phyloP scores from a whole-genome alignment of 2,113 vertebrate genomes.

The Aix galericulata region DNA sequence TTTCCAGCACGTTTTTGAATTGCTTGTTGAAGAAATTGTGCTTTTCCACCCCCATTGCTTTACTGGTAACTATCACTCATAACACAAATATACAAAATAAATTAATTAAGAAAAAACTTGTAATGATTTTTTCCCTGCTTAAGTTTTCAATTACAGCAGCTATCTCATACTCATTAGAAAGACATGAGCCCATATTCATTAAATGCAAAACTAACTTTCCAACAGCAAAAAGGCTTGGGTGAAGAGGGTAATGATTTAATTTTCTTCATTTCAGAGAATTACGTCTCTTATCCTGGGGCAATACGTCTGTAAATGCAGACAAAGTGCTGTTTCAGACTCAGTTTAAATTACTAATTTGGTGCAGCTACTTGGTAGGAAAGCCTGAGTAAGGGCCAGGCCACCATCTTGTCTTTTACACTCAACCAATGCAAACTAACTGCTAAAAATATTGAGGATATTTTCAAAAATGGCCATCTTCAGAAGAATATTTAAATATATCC shows the following conservation, averaged over 20 bases:
- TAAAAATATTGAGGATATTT: neutral
- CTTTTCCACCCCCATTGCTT: neutral
- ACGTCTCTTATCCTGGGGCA: constrained; percentile 70
- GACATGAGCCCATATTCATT: constrained; percentile 62
- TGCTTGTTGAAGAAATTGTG: constrained; percentile 7
- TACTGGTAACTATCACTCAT: constrained; percentile 16
- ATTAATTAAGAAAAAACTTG: constrained; percentile 14
- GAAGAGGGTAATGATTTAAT: constrained; percentile 74
- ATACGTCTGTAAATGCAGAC: constrained; percentile 66
- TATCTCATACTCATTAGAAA: constrained; percentile 66
- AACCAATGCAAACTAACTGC: neutral
- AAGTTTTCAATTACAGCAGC: constrained; percentile 69
- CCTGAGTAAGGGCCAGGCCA: neutral
- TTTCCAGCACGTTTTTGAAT: neutral
- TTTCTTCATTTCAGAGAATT: constrained; percentile 73
- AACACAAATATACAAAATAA: constrained; percentile 62
- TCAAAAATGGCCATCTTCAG: neutral
- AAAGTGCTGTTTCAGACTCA: constrained; percentile 63
- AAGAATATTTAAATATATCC: neutral
- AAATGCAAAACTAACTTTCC: constrained; percentile 73
- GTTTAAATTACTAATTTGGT: constrained; percentile 68
- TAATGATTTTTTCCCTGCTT: constrained; percentile 52
- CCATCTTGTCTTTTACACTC: neutral
- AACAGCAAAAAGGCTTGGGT: constrained; percentile 63
- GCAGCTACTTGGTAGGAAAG: constrained; percentile 31